Evolutionary conservation across 2,797 vertebrate species (phyloP).

Genomic region (Ibycter americanus): DNA sequence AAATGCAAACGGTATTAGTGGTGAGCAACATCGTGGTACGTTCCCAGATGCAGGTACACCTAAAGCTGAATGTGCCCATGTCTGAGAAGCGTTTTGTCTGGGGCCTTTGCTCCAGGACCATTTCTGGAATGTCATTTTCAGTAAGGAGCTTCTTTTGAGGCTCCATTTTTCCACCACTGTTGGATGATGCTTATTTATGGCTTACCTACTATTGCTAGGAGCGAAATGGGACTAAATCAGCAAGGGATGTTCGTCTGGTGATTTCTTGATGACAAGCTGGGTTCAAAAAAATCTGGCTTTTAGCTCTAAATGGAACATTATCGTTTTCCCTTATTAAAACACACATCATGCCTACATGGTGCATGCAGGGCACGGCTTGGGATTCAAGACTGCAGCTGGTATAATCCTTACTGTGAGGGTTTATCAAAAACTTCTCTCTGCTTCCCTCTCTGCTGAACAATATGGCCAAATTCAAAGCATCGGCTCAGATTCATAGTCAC

Average conservation of each 20-base stretch:
- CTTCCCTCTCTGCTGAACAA: background rate
- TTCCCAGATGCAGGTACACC: background rate
- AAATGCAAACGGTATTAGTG: accelerated
- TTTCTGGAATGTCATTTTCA: background rate
- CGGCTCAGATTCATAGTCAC: background rate
- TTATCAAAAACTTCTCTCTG: no score
- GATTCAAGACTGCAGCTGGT: background rate
- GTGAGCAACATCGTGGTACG: background rate
- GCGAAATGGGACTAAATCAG: background rate
- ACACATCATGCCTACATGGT: background rate
- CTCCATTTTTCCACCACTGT: background rate
- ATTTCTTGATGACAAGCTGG: background rate
- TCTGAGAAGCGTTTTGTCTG: background rate
- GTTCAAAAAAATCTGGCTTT: background rate
- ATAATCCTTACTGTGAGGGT: background rate
- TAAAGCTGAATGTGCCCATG: background rate
- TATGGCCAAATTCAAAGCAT: background rate
- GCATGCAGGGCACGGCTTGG: accelerated
- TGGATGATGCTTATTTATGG: background rate
- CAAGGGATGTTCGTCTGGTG: background rate
- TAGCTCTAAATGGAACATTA: background rate
- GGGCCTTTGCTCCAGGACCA: background rate
- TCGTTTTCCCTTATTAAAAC: background rate
- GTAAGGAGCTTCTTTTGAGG: background rate
- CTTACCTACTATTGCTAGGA: background rate